Conservation (phyloP, 2,888 invertebrate genomes). For the Ormyrus pomaceus region DNA sequence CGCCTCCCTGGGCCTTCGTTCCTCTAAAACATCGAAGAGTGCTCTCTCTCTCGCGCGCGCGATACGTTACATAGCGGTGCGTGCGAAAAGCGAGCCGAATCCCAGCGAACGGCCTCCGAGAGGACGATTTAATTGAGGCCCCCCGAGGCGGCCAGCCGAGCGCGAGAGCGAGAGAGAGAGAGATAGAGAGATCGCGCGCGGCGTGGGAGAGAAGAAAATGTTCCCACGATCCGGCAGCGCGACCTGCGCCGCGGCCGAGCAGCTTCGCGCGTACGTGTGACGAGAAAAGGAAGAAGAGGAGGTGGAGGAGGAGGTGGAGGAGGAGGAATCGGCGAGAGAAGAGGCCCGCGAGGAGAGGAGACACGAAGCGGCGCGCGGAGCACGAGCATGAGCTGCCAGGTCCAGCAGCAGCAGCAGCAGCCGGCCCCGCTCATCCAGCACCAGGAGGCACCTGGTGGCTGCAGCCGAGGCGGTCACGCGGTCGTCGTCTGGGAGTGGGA, state of each 20-base stretch:
- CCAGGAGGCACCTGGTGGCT: background rate
- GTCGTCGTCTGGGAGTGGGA: slow-evolving; percentile 91
- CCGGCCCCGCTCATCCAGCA: background rate
- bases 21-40: no score
- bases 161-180: slow-evolving; percentile 20
- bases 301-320: background rate
- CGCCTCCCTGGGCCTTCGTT: no score
- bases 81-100: background rate
- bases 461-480: slow-evolving; percentile 78
- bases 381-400: background rate
- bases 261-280: slow-evolving; percentile 41
- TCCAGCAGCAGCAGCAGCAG: slow-evolving; percentile 3
- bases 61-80: background rate
- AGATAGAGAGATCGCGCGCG: slow-evolving; percentile 30
- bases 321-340: slow-evolving; percentile 1
- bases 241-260: slow-evolving; percentile 38
- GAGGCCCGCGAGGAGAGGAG: background rate
- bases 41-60: background rate
- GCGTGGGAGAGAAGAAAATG: slow-evolving; percentile 70
- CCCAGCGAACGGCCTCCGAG: background rate
- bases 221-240: slow-evolving; percentile 69
- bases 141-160: slow-evolving; percentile 8
- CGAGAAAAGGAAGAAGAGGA: background rate
- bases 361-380: background rate
- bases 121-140: slow-evolving; percentile 51